These are phyloP conservation scores for Vanessa atalanta DNA, from an alignment of 1,140 invertebrate species.

Conservation along the genomic window DNA sequence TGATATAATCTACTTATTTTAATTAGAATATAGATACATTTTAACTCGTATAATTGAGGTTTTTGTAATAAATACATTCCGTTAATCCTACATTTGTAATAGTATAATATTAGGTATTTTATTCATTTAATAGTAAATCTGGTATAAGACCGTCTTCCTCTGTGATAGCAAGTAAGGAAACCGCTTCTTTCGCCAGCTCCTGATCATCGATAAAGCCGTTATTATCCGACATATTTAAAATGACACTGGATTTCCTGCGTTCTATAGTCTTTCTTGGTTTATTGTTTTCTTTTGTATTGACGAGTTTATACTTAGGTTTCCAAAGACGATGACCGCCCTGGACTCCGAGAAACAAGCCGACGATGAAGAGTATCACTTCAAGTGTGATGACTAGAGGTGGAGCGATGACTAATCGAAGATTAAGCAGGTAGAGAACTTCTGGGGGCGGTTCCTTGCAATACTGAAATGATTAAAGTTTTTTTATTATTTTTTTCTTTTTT, in stretches of 20 bases:
- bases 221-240: slow-evolving; percentile 55
- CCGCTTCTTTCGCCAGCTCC: slow-evolving; percentile 60
- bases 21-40: background rate
- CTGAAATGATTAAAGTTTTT: slow-evolving; percentile 40
- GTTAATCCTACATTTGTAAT: too few relatives aligned
- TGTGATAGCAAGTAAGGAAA: slow-evolving; percentile 56
- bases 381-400: slow-evolving; percentile 59
- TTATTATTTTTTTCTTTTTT: background rate
- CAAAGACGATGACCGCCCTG: slow-evolving; percentile 55
- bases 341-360: slow-evolving; percentile 50
- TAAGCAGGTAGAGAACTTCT: slow-evolving; percentile 50
- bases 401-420: slow-evolving; percentile 56
- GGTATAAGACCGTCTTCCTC: slow-evolving; percentile 53
- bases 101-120: background rate
- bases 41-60: background rate
- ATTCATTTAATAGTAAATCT: slow-evolving; percentile 46
- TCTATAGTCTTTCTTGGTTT: slow-evolving; percentile 43
- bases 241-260: slow-evolving; percentile 46
- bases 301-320: slow-evolving; percentile 59
- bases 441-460: slow-evolving; percentile 59
- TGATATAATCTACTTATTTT: too few relatives aligned
- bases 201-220: slow-evolving; percentile 53
- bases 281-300: slow-evolving; percentile 36
- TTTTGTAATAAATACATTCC: background rate
- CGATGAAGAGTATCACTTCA: slow-evolving; percentile 51